Evolutionary conservation across 2,888 invertebrate species (phyloP).

Genomic region (Orthonychiurus folsomi): DNA sequence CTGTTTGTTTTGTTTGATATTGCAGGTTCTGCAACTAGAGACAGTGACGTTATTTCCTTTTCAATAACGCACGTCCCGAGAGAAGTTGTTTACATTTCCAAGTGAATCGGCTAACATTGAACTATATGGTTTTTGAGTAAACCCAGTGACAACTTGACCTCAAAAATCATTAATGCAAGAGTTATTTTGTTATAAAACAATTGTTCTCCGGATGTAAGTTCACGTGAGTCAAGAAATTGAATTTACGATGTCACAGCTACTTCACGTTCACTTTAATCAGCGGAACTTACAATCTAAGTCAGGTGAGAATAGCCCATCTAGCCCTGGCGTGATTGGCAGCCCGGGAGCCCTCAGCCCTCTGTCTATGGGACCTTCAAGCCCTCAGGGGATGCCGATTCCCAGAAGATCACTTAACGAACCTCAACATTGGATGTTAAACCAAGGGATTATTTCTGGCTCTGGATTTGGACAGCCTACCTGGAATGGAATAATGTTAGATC

Average conservation of each 20-base stretch:
- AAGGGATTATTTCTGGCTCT: background rate
- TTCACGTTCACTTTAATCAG: constrained; percentile 39
- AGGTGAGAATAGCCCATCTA: constrained; percentile 36
- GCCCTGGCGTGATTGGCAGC: constrained; percentile 32
- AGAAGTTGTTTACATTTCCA: too few relatives aligned
- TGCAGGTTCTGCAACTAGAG: too few relatives aligned
- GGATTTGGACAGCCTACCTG: constrained; percentile 15
- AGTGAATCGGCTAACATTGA: too few relatives aligned
- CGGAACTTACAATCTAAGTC: constrained; percentile 34
- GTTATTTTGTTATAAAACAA: too few relatives aligned
- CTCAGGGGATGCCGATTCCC: constrained; percentile 40
- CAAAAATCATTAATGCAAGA: too few relatives aligned
- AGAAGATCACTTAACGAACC: constrained; percentile 24
- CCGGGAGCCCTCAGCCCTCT: constrained; percentile 37
- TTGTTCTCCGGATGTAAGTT: background rate
- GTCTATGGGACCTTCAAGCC: constrained; percentile 37
- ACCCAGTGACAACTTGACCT: too few relatives aligned
- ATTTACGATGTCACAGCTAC: constrained; percentile 40
- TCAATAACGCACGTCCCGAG: too few relatives aligned
- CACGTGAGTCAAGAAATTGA: too few relatives aligned
- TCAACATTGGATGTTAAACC: constrained; percentile 34
- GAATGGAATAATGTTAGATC: constrained; percentile 28
- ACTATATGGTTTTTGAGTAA: too few relatives aligned
- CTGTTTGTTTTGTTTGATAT: too few relatives aligned
- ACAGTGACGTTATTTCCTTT: too few relatives aligned